Evolutionary conservation across 2,113 vertebrate species (phyloP), one percentile per base, ranked within the genome.

Genomic region (Onychorhynchus coronatus): DNA sequence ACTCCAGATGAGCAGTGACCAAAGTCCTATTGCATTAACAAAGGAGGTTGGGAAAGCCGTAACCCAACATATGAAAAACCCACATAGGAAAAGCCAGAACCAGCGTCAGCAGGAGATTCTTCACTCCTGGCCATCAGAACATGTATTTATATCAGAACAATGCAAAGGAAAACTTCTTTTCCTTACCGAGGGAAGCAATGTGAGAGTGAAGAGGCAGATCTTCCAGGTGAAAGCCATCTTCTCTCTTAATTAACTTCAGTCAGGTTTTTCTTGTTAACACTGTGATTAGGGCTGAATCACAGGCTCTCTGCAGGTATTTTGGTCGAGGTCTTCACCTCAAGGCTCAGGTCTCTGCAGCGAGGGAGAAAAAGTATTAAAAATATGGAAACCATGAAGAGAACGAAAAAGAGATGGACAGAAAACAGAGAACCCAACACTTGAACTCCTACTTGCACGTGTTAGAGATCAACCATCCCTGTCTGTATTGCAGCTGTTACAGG

Each of bases 141-240:
- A 3, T 3, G 4, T 1, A 56, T 80, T 94, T 84, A 6, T 12
- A 74, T 6, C 30, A 74, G 14, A 35, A 33, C 3, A 95, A 24
- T 7, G 5, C 39, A 71, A 63, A 76, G 14, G 47, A 88, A 70
- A 35, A 0, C 1, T 17, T 31, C n/a, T 11, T 95, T 80, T 89
- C 8, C 95, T 97, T 97, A 97, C 97, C 97, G 62, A 3, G 14
- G 97, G 95, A 71, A 97, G 88, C 42, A 96, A 25, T 2, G 62
- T 0, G 5, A 93, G 58, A 53, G 37, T 39, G 31, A 95, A 91
- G 79, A 88, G 66, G 70, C 47, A 96, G 35, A 79, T 42, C 55
- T 91, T 93, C 96, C 76, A 89, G 5, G 5, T 18, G 41, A 73
- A 11, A 37, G 75, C 65, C 97, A 97, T 97, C 41, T 94, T 96